A percentile compares a stretch with the other conserved stretches of the same genome.
Evolutionary conservation across 1,140 invertebrate species (phyloP).

Genomic region (Palaemon carinicauda): DNA sequence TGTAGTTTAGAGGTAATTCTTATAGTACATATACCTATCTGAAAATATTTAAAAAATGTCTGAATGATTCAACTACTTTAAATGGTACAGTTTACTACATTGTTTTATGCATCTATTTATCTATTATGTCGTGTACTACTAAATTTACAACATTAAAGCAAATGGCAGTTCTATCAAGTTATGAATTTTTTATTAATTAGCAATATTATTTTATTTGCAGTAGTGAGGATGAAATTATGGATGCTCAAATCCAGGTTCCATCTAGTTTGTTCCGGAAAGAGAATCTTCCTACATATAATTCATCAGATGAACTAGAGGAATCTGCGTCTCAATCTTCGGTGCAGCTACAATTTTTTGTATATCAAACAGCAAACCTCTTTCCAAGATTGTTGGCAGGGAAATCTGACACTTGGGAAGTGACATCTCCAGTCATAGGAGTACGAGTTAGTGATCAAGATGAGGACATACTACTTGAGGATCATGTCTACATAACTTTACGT

Average conservation of each 20-base stretch:
- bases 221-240: conserved; percentile 38
- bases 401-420: conserved; percentile 67
- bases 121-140: too few relatives aligned
- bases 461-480: conserved; percentile 72
- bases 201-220: background rate
- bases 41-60: too few relatives aligned
- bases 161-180: too few relatives aligned
- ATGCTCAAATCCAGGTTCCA: conserved; percentile 45
- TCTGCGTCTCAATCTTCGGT: background rate
- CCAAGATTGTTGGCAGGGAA: conserved; percentile 65
- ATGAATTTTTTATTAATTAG: too few relatives aligned
- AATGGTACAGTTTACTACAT: too few relatives aligned
- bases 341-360: conserved; percentile 76
- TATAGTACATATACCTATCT: too few relatives aligned
- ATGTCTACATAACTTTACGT: conserved; percentile 74
- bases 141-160: too few relatives aligned
- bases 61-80: too few relatives aligned
- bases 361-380: conserved; percentile 75
- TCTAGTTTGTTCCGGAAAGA: conserved; percentile 31
- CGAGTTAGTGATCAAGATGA: conserved; percentile 69
- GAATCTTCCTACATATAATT: background rate
- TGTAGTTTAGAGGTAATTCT: too few relatives aligned
- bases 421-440: conserved; percentile 73
- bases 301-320: background rate
- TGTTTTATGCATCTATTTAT: too few relatives aligned